Evolutionary conservation across 1,140 invertebrate genomes (phyloP).

Genomic region (Caenorhabditis briggsae): DNA sequence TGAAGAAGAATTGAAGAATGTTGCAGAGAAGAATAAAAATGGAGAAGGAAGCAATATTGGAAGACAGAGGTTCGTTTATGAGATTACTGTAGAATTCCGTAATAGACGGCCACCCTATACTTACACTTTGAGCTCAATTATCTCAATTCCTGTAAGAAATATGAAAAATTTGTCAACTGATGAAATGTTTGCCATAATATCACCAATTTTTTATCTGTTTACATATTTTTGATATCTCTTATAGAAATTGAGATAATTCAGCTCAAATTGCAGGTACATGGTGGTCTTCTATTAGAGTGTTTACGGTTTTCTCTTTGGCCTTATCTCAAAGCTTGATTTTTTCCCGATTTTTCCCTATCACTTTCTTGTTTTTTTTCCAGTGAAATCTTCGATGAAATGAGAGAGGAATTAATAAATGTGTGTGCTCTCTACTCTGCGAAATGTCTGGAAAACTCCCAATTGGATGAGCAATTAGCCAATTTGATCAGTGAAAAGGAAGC

Average conservation of each 20-base stretch:
- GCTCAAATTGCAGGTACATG: no score
- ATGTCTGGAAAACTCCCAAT: conserved; percentile 88
- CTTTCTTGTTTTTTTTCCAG: conserved; percentile 23
- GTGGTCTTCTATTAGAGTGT: no score
- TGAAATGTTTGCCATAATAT: no score
- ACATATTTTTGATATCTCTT: no score
- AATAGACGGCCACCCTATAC: no score
- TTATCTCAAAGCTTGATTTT: conserved; percentile 35
- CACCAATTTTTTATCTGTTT: no score
- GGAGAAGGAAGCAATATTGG: conserved; percentile 28
- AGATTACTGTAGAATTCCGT: no score
- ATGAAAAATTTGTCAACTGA: no score
- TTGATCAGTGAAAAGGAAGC: conserved; percentile 79
- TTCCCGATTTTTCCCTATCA: conserved; percentile 63
- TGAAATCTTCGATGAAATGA: conserved; percentile 85
- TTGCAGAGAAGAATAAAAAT: conserved; percentile 79
- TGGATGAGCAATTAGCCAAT: conserved; percentile 86
- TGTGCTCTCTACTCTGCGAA: conserved; percentile 91
- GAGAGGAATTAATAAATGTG: conserved; percentile 87
- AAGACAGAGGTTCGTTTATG: conserved; percentile 13
- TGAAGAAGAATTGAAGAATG: conserved; percentile 89
- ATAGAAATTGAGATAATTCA: no score
- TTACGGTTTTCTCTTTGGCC: no score
- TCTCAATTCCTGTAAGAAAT: no score
- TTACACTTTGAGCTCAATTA: no score